Conservation (phyloP, 2,888 invertebrate species). For the Orthosia cruda region DNA sequence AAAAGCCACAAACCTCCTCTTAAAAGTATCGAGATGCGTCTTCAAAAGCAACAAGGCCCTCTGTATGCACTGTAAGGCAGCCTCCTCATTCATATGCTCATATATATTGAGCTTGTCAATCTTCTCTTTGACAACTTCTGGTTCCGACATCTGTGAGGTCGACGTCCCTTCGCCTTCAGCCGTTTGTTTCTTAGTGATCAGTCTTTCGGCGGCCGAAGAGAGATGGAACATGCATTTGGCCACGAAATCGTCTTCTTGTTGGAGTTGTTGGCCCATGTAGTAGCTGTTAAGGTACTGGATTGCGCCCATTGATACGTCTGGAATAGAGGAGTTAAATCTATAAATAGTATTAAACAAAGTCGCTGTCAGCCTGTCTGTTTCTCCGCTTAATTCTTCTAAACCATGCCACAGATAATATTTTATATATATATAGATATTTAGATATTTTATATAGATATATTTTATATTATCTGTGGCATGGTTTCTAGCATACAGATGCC, state of each 20-base stretch:
- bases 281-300: conserved; percentile 98
- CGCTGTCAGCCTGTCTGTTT: too few species aligned
- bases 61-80: conserved; percentile 97
- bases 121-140: conserved; percentile 79
- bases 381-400: too few species aligned
- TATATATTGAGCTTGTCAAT: conserved; percentile 89
- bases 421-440: too few species aligned
- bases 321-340: conserved; percentile 31
- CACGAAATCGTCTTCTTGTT: conserved; percentile 98
- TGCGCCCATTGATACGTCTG: conserved; percentile 98
- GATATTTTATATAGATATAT: too few species aligned
- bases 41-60: conserved; percentile 96
- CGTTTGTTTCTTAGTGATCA: conserved; percentile 86
- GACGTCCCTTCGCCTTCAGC: conserved; percentile 76
- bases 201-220: conserved; percentile 95
- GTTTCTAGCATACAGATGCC: too few species aligned
- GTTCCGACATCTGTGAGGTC: conserved; percentile 64
- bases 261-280: conserved; percentile 98
- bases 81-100: conserved; percentile 93
- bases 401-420: too few species aligned
- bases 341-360: too few species aligned
- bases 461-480: too few species aligned
- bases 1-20: conserved; percentile 91
- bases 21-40: conserved; percentile 98
- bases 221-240: conserved; percentile 98